Conservation (phyloP, 30 jellyfish, hydroid and myxozoan species). For the Catostylus mosaicus region DNA sequence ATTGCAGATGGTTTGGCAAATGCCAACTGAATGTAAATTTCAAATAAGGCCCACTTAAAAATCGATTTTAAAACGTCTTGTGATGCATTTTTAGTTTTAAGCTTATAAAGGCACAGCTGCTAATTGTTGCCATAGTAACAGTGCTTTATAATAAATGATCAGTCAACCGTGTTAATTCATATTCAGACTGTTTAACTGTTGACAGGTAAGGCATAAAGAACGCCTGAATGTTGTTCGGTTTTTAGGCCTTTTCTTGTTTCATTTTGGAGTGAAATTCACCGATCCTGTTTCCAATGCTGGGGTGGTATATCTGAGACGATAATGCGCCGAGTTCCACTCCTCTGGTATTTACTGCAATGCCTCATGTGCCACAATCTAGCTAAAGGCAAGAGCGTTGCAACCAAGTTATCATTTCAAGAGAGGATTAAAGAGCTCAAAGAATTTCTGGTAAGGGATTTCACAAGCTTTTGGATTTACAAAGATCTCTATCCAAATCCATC, state of each 20-base stretch:
- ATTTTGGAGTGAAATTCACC: not conserved
- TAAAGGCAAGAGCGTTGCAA: not conserved
- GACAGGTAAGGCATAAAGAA: not conserved
- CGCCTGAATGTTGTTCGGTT: not conserved
- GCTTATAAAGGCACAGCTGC: too few relatives aligned
- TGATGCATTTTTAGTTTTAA: too few relatives aligned
- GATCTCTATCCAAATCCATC: constrained; percentile 66
- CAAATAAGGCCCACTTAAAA: too few relatives aligned
- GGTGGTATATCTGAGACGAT: not conserved
- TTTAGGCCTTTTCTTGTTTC: not conserved
- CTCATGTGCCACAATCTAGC: not conserved
- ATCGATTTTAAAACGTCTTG: too few relatives aligned
- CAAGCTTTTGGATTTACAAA: constrained; percentile 89
- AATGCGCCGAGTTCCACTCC: not conserved
- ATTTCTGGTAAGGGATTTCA: constrained; percentile 75
- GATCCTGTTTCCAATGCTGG: not conserved
- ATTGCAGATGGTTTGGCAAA: too few relatives aligned
- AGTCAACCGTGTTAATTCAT: constrained; percentile 35
- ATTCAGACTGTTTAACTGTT: not conserved
- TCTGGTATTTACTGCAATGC: not conserved
- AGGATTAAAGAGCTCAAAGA: constrained; percentile 52
- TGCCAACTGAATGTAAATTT: too few relatives aligned
- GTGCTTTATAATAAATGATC: not conserved
- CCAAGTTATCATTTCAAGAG: constrained; percentile 22
- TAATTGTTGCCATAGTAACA: not conserved